Percentiles rank a stretch among this genome's conserved stretches.
Evolutionary conservation across 2,888 invertebrate genomes (phyloP).

Genomic region (Tromatobia lineatoria): DNA sequence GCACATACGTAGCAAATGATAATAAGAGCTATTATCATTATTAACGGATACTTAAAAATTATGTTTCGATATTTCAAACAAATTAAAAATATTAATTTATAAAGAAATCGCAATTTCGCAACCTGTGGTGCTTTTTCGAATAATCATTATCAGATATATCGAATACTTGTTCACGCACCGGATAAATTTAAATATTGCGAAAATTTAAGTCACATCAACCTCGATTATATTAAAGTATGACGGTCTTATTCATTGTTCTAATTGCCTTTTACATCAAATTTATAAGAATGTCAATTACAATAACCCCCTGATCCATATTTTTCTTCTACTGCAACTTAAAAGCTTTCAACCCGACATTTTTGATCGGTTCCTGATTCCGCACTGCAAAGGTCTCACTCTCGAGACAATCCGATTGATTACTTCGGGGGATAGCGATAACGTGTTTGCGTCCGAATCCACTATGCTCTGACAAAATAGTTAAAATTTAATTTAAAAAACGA

Average conservation of each 20-base stretch:
- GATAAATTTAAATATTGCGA: background rate
- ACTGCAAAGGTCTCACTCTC: constrained; percentile 67
- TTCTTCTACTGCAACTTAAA: background rate
- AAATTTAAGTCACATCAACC: background rate
- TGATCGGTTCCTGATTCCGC: constrained; percentile 56
- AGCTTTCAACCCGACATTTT: constrained; percentile 24
- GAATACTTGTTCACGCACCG: background rate
- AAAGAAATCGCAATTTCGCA: background rate
- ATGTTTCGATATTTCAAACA: background rate
- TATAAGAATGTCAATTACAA: background rate
- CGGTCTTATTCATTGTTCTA: background rate
- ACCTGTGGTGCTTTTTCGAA: background rate
- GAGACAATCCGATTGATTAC: constrained; percentile 77
- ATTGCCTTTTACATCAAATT: background rate
- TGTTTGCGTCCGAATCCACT: constrained; percentile 79
- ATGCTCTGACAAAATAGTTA: constrained; percentile 76
- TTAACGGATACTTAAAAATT: background rate
- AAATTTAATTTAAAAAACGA: background rate
- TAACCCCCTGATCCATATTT: background rate
- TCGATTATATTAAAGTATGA: background rate
- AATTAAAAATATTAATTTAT: background rate
- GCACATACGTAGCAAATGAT: background rate
- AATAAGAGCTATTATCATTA: background rate
- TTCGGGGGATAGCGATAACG: constrained; percentile 76
- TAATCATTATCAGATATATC: background rate